Evolutionary conservation across 2,888 invertebrate genomes (phyloP).

Genomic region (Peribatodes rhomboidaria): DNA sequence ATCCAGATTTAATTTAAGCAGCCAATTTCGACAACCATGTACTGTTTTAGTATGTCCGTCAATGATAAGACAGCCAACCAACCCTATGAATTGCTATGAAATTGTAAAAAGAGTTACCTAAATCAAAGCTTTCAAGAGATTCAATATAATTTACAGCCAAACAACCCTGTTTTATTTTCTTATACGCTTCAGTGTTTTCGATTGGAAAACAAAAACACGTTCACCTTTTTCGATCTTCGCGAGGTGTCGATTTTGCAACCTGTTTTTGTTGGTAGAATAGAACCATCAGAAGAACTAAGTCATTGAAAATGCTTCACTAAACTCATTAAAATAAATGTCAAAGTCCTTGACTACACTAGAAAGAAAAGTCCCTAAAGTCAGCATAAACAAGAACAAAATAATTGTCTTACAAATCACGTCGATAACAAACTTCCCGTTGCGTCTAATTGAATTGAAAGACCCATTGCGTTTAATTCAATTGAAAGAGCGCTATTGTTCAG

Average conservation of each 20-base stretch:
- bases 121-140: background rate
- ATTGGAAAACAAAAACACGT: background rate
- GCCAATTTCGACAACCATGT: background rate
- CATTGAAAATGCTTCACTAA: too few species aligned
- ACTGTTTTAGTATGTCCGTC: background rate
- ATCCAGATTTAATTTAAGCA: too few species aligned
- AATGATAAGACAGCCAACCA: background rate
- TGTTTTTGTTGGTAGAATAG: too few species aligned
- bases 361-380: background rate
- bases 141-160: background rate
- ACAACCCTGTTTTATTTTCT: background rate
- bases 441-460: slow-evolving; percentile 56
- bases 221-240: background rate
- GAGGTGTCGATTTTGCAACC: too few species aligned
- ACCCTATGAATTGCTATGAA: background rate
- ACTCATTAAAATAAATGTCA: background rate
- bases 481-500: slow-evolving; percentile 50
- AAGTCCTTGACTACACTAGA: background rate
- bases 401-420: slow-evolving; percentile 13
- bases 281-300: too few species aligned
- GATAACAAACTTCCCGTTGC: slow-evolving; percentile 50
- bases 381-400: background rate
- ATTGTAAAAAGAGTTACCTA: background rate
- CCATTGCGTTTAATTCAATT: slow-evolving; percentile 55
- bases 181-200: background rate